Percentiles rank a stretch among this genome's conserved stretches.
Evolutionary conservation across 2,888 invertebrate genomes (phyloP).

Genomic region (Drosophila phalerata): DNA sequence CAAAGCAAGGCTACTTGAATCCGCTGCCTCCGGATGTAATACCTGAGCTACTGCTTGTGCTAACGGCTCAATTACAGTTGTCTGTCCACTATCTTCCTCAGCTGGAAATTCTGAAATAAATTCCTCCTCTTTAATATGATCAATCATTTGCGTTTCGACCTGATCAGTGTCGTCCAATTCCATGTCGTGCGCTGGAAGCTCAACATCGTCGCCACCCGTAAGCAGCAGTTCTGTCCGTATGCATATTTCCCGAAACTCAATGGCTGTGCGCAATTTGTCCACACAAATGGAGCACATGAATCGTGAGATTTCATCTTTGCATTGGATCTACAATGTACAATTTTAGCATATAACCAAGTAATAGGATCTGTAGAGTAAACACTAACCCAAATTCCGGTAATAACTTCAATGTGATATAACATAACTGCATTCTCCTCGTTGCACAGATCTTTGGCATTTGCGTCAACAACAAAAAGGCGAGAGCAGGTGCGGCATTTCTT

Average conservation of each 20-base stretch:
- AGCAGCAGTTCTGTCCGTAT: conserved; percentile 54
- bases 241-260: conserved; percentile 60
- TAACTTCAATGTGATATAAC: conserved; percentile 68
- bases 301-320: conserved; percentile 19
- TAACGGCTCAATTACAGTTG: conserved; percentile 20
- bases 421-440: conserved; percentile 56
- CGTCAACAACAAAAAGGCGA: conserved; percentile 17
- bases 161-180: background rate
- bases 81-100: conserved; percentile 6
- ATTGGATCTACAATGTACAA: conserved; percentile 40
- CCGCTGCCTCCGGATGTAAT: conserved; percentile 11
- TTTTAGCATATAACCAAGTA: no score
- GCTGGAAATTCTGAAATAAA: conserved; percentile 4
- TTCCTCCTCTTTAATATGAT: conserved; percentile 16
- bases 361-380: background rate
- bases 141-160: background rate
- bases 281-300: conserved; percentile 54
- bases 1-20: conserved; percentile 56
- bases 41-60: background rate
- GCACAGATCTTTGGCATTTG: conserved; percentile 46
- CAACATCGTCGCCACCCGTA: background rate
- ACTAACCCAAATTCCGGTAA: conserved; percentile 69
- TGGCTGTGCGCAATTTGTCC: conserved; percentile 43
- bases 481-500: conserved; percentile 61
- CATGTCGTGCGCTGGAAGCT: background rate